Conservation (phyloP, 2,797 vertebrate species). For the Glossophaga mutica region DNA sequence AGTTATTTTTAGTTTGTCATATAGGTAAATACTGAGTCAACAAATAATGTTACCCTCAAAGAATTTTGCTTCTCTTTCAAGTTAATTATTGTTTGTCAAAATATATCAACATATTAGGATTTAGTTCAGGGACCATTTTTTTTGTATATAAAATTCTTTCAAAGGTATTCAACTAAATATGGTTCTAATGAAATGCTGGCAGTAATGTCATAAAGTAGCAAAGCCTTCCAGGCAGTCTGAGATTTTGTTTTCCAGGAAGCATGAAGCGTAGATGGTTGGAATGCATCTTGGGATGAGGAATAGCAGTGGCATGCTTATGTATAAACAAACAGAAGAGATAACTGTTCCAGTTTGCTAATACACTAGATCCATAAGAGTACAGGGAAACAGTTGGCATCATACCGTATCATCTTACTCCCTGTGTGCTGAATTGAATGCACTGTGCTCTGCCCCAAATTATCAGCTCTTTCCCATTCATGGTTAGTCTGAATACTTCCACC, state of each 20-base stretch:
- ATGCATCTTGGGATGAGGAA: constrained; percentile 53
- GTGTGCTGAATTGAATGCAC: background rate
- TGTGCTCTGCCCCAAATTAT: constrained; percentile 48
- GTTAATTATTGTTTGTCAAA: constrained; percentile 40
- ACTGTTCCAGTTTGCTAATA: constrained; percentile 50
- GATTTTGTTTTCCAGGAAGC: constrained; percentile 72
- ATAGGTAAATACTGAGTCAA: background rate
- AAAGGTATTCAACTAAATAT: constrained; percentile 62
- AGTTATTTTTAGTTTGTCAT: constrained; percentile 13
- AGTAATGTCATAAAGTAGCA: constrained; percentile 61
- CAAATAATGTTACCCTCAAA: constrained; percentile 2
- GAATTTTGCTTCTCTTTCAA: constrained; percentile 26
- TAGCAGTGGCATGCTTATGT: constrained; percentile 48
- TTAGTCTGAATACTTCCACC: constrained; percentile 62
- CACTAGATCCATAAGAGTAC: background rate
- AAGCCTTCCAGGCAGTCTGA: constrained; percentile 67
- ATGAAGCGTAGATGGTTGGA: constrained; percentile 60
- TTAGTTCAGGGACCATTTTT: constrained; percentile 12
- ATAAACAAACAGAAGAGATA: constrained; percentile 57
- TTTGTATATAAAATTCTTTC: constrained; percentile 48
- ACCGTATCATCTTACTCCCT: constrained; percentile 9
- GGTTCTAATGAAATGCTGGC: constrained; percentile 74
- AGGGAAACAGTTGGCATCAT: background rate
- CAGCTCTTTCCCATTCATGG: constrained; percentile 52
- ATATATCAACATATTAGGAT: constrained; percentile 2